A percentile compares a stretch with the other conserved stretches of the same genome.
These are phyloP conservation scores for Gnathonemus longibarbis DNA, from an alignment of 2,113 vertebrate genomes.

Conservation along the genomic window DNA sequence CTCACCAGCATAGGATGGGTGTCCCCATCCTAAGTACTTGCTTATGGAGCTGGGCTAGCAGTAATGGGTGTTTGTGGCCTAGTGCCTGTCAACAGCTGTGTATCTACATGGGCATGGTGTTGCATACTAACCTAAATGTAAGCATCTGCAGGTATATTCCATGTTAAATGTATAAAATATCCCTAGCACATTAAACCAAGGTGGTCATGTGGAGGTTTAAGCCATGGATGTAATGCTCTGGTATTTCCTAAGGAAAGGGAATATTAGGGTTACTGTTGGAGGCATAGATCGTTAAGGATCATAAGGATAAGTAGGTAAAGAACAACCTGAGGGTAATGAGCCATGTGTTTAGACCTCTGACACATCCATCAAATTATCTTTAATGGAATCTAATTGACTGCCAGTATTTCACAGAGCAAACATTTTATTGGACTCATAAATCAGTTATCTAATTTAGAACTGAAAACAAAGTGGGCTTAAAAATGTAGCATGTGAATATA, in stretches of 20 bases:
- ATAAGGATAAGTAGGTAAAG: not conserved
- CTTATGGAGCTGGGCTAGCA: not conserved
- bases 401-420: not conserved
- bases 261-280: not conserved
- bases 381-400: not conserved
- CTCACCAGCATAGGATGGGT: not conserved
- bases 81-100: not conserved
- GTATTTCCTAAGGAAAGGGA: not conserved
- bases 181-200: not conserved
- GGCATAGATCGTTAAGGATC: not conserved
- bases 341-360: not conserved
- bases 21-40: not conserved
- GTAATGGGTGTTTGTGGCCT: not conserved
- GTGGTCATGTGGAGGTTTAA: not conserved
- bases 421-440: not conserved
- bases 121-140: not conserved
- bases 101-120: not conserved
- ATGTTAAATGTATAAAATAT: not conserved
- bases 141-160: not conserved
- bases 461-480: not conserved
- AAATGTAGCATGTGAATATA: not conserved
- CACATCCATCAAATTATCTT: conserved; percentile 2
- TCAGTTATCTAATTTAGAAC: not conserved
- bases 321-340: not conserved
- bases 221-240: not conserved